Base-by-base conservation (phyloP, 2,113 vertebrate species). In the Daubentonia madagascariensis region DNA sequence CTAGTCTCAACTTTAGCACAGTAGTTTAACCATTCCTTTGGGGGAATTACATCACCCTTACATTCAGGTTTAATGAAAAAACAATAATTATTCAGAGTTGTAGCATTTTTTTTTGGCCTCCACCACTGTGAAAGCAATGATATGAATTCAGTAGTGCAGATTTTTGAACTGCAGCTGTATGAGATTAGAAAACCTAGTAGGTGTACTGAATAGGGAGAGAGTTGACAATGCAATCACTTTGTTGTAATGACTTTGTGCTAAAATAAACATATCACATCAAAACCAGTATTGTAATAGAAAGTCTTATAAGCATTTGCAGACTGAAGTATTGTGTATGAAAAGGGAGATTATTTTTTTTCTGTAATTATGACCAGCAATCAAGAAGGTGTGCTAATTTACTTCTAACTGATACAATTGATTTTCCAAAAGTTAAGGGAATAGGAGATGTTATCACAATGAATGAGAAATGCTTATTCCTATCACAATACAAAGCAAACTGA, bases 311-410 rank as follows among this genome's bases (percentile, higher is more conserved):
- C 59, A 75, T 35, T 45, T 98, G 92, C 91, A 98, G 96, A 96
- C 76, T 97, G 54, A 59, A 95, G 16, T 96, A 63, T 98, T 78
- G 94, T 91, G 43, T 67, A 85, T 91, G 65, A 95, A 96, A 97
- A 96, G 37, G 45, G 81, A 73, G 81, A 0, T 23, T 87, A 35
- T 57, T 61, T 52, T 96, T 90, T 57, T 96, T 3, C 3, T 5
- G 6, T 92, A 95, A 92, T 94, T 89, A 76, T 97, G 97, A 86
- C 75, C 48, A 30, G 85, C 96, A 48, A 92, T 96, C 90, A 93
- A 72, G 90, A 93, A 79, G 81, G 22, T 95, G 40, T 72, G 85
- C 87, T 98, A 92, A 97, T 98, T 98, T 18, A 50, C 75, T 97
- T 97, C 67, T 86, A 88, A 52, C 37, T 68, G 84, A 95, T 97